A percentile compares a stretch with the other conserved stretches of the same genome.
These are phyloP conservation scores for Acanthopagrus latus DNA, from an alignment of 2,797 vertebrate genomes.

Conservation along the genomic window DNA sequence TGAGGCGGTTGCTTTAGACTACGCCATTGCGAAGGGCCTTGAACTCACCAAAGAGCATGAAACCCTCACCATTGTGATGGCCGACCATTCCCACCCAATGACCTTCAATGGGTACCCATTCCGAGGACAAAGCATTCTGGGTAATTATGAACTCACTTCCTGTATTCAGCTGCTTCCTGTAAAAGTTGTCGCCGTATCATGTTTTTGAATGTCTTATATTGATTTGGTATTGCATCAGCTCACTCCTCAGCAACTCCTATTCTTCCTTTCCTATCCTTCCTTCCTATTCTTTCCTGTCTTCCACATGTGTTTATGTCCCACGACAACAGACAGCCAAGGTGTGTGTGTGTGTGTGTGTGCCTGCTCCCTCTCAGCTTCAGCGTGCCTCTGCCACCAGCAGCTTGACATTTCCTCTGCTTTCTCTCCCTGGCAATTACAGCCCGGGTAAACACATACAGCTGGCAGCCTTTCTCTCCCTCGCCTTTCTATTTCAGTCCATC, in stretches of 20 bases:
- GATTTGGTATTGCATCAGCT: not conserved
- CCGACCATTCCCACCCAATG: constrained; percentile 86
- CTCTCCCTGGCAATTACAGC: constrained; percentile 70
- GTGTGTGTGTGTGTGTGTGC: constrained; percentile 24
- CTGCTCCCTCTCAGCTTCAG: constrained; percentile 48
- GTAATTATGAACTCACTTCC: constrained; percentile 62
- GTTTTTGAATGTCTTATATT: not conserved
- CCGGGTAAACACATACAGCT: constrained; percentile 60
- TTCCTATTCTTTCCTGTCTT: not conserved
- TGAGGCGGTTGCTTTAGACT: constrained; percentile 82
- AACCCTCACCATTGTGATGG: constrained; percentile 84
- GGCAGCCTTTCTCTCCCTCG: constrained; percentile 50
- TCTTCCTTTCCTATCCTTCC: no score
- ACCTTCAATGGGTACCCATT: constrained; percentile 85
- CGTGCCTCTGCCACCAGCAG: constrained; percentile 61
- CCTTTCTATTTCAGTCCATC: constrained; percentile 61
- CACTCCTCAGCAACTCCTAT: not conserved
- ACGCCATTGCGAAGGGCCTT: constrained; percentile 80
- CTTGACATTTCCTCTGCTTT: constrained; percentile 77
- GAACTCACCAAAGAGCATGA: constrained; percentile 83
- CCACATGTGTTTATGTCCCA: constrained; percentile 42
- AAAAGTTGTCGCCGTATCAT: not conserved
- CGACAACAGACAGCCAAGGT: constrained; percentile 37
- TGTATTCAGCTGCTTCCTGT: not conserved
- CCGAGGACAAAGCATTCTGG: constrained; percentile 86